Base-by-base conservation (phyloP, 1,140 invertebrate species). In the Solenopsis invicta region DNA sequence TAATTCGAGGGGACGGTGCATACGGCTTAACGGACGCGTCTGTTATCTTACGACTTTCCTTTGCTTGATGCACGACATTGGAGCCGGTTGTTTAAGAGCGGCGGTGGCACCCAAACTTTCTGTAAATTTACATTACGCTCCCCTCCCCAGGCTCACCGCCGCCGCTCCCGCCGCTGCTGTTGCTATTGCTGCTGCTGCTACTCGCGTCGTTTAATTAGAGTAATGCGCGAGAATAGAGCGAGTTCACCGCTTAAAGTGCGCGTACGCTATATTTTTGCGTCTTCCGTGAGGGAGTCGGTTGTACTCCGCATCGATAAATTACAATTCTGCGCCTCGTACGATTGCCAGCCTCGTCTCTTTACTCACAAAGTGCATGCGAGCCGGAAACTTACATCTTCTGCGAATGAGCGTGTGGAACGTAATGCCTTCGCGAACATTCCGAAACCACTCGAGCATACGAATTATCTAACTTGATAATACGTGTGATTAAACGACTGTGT, bases 221-320 rank as follows among this genome's bases (percentile, higher is more conserved):
- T 84, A 84, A 84, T 84, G 71, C 69, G 54, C 69, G 80, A 48
- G 80, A 84, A 84, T 62, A 84, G 80, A 75, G 41, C 69, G 69
- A 75, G 54, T 84, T 84, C 45, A 24, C 69, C 80, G 37, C 54
- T 84, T 75, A 74, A 84, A 72, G 62, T 72, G 71, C 67, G 67
- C 69, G 66, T 56, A 16, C 21, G 54, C 52, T 74, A 72, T 81
- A 82, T 75, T 84, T 84, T 84, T 84, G 69, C 69, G 69, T 48
- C 29, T 80, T 69, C 34, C 18, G 54, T 13, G 10, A 71, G 69
- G 21, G 18, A 84, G 78, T n/a, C 52, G 18, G 52, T 50, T 13
- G 16, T 59, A 29, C 69, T 48, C 4, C 45, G 4, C 62, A 67
- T 80, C 77, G 54, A 84, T 84, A 84, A 84, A 84, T 84, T 84